Percentiles rank a stretch among this genome's conserved stretches.
Conservation (phyloP, 1,140 invertebrate species). For the Drosophila sulfurigaster region DNA sequence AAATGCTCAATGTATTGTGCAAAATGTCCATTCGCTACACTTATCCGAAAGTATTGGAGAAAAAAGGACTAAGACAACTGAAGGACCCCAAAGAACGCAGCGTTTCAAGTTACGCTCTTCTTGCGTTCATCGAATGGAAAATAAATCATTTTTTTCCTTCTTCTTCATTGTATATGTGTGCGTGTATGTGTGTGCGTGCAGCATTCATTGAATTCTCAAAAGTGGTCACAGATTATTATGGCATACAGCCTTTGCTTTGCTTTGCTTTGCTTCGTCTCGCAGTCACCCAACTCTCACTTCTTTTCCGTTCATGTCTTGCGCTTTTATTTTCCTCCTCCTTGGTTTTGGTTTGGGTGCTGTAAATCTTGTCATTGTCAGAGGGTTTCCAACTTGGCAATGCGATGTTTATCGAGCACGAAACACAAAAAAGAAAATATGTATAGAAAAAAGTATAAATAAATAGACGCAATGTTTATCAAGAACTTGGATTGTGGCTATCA, state of each 20-base stretch:
- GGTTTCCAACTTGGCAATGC: slow-evolving; percentile 33
- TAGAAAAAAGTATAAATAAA: slow-evolving; percentile 31
- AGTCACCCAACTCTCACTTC: background rate
- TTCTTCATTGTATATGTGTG: slow-evolving; percentile 9
- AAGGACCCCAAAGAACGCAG: background rate
- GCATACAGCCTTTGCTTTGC: slow-evolving; percentile 71
- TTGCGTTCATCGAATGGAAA: slow-evolving; percentile 77
- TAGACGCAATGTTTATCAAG: slow-evolving; percentile 28
- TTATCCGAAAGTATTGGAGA: slow-evolving; percentile 30
- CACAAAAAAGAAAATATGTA: slow-evolving; percentile 18
- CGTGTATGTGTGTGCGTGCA: slow-evolving; percentile 27
- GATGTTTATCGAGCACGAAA: slow-evolving; percentile 57
- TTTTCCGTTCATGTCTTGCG: background rate
- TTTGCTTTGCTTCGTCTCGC: slow-evolving; percentile 16
- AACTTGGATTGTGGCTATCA: slow-evolving; percentile 18
- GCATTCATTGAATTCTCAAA: slow-evolving; percentile 74
- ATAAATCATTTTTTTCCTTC: slow-evolving; percentile 70
- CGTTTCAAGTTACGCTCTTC: slow-evolving; percentile 73
- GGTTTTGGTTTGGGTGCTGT: slow-evolving; percentile 46
- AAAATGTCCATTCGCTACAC: slow-evolving; percentile 67
- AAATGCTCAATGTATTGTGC: slow-evolving; percentile 80
- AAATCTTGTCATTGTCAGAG: slow-evolving; percentile 63
- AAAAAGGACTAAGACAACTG: slow-evolving; percentile 14
- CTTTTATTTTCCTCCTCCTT: slow-evolving; percentile 16
- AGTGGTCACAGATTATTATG: slow-evolving; percentile 69